Conservation (phyloP, 2,797 vertebrate species). For the Gadopsis bispinosus region DNA sequence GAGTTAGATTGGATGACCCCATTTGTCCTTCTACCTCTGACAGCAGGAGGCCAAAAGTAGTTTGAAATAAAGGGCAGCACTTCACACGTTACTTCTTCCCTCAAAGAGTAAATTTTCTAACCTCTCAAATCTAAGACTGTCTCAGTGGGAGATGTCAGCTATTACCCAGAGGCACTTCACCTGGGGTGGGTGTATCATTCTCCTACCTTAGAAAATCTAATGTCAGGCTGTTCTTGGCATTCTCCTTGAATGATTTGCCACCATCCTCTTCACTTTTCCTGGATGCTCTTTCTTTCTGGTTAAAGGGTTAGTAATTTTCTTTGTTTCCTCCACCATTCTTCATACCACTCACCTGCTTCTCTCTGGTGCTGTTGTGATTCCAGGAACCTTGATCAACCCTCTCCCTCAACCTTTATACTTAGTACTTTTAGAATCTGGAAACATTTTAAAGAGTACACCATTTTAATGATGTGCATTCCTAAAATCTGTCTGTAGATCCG, state of each 20-base stretch:
- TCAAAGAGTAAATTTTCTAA: conserved; percentile 42
- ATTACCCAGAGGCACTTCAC: conserved; percentile 32
- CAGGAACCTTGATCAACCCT: neutral
- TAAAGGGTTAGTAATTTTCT: neutral
- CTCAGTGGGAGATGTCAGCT: conserved; percentile 36
- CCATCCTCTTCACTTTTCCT: neutral
- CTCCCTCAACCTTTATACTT: neutral
- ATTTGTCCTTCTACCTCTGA: conserved; percentile 46
- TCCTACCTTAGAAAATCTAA: conserved; percentile 1
- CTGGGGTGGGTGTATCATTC: conserved; percentile 1
- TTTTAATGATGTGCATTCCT: neutral
- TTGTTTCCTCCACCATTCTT: neutral
- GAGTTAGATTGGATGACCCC: conserved; percentile 41
- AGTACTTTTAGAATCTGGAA: neutral
- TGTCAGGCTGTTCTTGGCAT: neutral
- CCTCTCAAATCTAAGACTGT: conserved; percentile 24
- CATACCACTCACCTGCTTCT: neutral
- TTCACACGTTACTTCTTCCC: conserved; percentile 34
- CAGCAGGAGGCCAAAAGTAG: conserved; percentile 41
- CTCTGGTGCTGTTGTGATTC: neutral
- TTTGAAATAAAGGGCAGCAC: conserved; percentile 53
- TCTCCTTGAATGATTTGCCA: neutral
- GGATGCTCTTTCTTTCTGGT: neutral
- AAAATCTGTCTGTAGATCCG: neutral
- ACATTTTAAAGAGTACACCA: neutral